Conservation (phyloP, 2,888 invertebrate species). For the Nasonia oneida region DNA sequence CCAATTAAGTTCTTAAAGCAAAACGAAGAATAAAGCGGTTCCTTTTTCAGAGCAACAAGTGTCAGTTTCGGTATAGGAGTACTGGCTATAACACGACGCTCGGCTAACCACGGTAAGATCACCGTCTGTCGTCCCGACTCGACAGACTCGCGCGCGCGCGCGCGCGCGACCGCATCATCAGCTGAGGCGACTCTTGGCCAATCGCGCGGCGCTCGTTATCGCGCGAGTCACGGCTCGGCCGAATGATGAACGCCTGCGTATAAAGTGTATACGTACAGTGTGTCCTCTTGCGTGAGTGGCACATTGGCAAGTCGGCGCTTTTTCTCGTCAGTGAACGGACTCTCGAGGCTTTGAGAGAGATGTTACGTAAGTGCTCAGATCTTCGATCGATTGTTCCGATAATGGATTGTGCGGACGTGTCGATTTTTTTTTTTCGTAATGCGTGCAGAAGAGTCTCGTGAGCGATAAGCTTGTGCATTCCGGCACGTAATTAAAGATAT, state of each 20-base stretch:
- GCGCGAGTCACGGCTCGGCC: constrained; percentile 44
- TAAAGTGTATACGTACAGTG: neutral
- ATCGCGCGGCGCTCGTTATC: constrained; percentile 30
- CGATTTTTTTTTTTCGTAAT: neutral
- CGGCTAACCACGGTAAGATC: neutral
- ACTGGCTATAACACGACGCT: neutral
- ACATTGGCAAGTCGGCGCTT: neutral
- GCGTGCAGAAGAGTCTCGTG: neutral
- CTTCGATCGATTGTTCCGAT: neutral
- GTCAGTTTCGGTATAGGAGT: constrained; percentile 10
- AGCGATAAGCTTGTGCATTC: neutral
- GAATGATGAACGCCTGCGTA: constrained; percentile 13
- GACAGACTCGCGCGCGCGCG: neutral
- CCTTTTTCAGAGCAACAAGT: constrained; percentile 42
- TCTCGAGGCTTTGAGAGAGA: no score
- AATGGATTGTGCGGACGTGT: neutral
- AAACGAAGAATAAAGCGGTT: constrained; percentile 11
- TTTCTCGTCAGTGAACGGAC: no score
- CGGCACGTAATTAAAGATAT: neutral
- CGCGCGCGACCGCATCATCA: constrained; percentile 24
- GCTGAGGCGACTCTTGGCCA: constrained; percentile 56
- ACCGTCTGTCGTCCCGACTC: neutral
- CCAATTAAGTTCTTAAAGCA: no score
- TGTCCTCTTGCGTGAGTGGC: neutral
- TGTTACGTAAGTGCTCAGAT: neutral